phyloP scores from a whole-genome alignment of 1,140 invertebrate genomes.

The Drosophila baimaii region DNA sequence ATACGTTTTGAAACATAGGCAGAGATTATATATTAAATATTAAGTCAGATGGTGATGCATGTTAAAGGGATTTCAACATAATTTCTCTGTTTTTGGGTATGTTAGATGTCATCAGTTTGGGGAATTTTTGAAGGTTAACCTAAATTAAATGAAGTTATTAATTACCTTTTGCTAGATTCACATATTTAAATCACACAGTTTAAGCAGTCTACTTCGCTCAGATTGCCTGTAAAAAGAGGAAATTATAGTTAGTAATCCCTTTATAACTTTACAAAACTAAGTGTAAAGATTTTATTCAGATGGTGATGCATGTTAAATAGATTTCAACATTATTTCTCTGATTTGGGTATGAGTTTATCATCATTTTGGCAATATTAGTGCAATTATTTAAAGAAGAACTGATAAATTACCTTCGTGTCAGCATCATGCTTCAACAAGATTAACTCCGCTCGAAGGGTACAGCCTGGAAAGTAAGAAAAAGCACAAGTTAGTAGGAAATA shows the following conservation, averaged over 20 bases:
- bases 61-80: slow-evolving; percentile 58
- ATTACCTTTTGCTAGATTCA: not conserved
- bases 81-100: slow-evolving; percentile 48
- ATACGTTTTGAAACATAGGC: not conserved
- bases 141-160: too few relatives aligned
- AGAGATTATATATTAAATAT: not conserved
- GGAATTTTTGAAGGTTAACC: not conserved
- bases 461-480: too few relatives aligned
- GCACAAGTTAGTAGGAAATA: too few relatives aligned
- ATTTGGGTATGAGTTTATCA: too few relatives aligned
- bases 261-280: not conserved
- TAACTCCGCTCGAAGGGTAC: too few relatives aligned
- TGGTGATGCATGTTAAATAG: slow-evolving; percentile 76
- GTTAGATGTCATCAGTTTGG: slow-evolving; percentile 48
- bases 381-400: too few relatives aligned
- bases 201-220: too few relatives aligned
- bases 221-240: slow-evolving; percentile 14
- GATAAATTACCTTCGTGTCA: too few relatives aligned
- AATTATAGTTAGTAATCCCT: not conserved
- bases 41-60: slow-evolving; percentile 62
- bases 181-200: too few relatives aligned
- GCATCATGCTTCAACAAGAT: too few relatives aligned
- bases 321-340: too few relatives aligned
- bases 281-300: slow-evolving; percentile 22
- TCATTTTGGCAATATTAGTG: too few relatives aligned